Evolutionary conservation across 2,888 invertebrate species (phyloP), one percentile per base, ranked within the genome.

Genomic region (Tupiocoris notatus): DNA sequence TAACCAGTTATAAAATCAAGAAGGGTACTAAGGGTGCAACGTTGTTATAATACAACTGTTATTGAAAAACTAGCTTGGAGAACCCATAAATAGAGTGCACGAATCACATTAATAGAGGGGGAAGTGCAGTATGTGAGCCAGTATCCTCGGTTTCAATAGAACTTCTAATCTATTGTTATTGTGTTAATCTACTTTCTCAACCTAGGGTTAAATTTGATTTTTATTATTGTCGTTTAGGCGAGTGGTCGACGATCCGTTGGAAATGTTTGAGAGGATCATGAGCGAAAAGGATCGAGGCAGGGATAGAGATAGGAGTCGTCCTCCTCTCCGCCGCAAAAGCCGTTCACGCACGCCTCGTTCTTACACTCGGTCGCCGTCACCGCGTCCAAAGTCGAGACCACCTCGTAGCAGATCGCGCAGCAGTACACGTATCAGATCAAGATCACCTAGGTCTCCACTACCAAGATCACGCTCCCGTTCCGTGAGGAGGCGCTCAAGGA

Each of bases 191-290:
- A n/a, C n/a, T n/a, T n/a, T n/a, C n/a, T n/a, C n/a, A n/a, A n/a
- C n/a, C n/a, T n/a, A n/a, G n/a, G n/a, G n/a, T n/a, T n/a, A n/a
- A n/a, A n/a, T n/a, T n/a, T n/a, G n/a, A n/a, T n/a, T n/a, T n/a
- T n/a, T n/a, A n/a, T n/a, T n/a, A n/a, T n/a, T n/a, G n/a, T n/a
- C n/a, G n/a, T 39, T 12, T 12, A 39, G 39, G 39, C 3, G 93
- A 80, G 88, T 89, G 77, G 92, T 91, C 80, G 93, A 93, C 82
- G 94, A 95, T 85, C 93, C 94, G 1, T 84, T 94, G 81, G 93
- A 93, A 83, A 93, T 93, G 71, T 95, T 95, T 84, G 92, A 94
- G 84, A 88, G 93, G 80, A 92, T 94, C 87, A 88, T 95, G 82
- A 88, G 92, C 79, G 94, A 94, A 84, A 94, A 94, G 84, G 92